Evolutionary conservation across 2,113 vertebrate species (phyloP), one percentile per base, ranked within the genome.

Genomic region (Tragelaphus imberbis): DNA sequence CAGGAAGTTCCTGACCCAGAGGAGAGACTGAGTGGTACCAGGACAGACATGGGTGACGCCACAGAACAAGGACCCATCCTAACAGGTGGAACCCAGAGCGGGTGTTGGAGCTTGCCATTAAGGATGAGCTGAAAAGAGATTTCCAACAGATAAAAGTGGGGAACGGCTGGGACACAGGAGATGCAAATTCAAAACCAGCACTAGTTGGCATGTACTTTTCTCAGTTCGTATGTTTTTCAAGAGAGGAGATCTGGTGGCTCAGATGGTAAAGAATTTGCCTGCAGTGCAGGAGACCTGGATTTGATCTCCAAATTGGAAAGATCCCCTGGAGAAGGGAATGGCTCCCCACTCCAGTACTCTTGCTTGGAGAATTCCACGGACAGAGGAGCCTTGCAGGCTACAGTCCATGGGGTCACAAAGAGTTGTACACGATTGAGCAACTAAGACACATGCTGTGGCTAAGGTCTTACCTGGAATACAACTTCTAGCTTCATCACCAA

Each of bases 11-110:
- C 12, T 2, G 2, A 16, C 21, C 11, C 6, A 8, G 17, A 71
- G 68, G 19, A 82, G n/a, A 93, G 11, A 12, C 17, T 2, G 7
- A 28, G 44, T 11, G 5, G 3, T 17, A 16, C 19, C 36, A 8
- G 30, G 53, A 7, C 15, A 47, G 28, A 65, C 2, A 1, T 40
- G 87, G 10, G 33, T 40, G 11, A 30, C 0, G 0, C 11, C 36
- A 61, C 0, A 44, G 61, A 36, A 61, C 27, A 3, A 4, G 49
- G 13, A 95, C n/a, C 11, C 11, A 47, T 47, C 23, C 40, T 33
- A 9, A 58, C 28, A 59, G 30, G 10, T 0, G 6, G 27, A 28
- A 79, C 30, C 40, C n/a, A 68, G 21, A 58, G 23, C 1, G 12
- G 7, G 4, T 12, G 2, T 49, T 65, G 53, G 15, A 61, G 3